These are phyloP conservation scores for Centropristis striata DNA, from an alignment of 2,113 vertebrate species.

Conservation along the genomic window DNA sequence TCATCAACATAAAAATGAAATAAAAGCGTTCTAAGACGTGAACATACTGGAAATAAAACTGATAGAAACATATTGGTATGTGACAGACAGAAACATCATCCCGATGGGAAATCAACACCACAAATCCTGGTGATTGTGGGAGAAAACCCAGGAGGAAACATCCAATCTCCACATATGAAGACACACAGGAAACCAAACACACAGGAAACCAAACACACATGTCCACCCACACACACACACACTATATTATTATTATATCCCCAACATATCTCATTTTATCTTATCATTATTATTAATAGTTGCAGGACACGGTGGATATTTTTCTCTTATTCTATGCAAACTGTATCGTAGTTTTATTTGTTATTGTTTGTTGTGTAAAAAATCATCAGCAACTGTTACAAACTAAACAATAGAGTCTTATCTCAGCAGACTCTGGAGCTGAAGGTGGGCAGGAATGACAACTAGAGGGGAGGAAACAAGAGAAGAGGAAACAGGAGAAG, in stretches of 20 bases:
- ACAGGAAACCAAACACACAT: not conserved
- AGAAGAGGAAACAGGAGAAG: too few relatives aligned
- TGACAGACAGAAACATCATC: not conserved
- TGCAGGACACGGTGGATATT: not conserved
- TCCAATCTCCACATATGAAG: not conserved
- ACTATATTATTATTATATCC: not conserved
- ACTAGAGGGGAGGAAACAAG: too few relatives aligned
- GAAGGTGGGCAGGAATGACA: too few relatives aligned
- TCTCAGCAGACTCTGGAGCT: too few relatives aligned
- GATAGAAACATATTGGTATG: not conserved
- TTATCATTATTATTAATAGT: not conserved
- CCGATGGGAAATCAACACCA: conserved; percentile 10
- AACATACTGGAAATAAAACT: not conserved
- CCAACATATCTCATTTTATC: not conserved
- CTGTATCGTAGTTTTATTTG: too few relatives aligned
- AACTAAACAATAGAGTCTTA: too few relatives aligned
- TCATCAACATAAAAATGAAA: too few relatives aligned
- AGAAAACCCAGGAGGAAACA: conserved; percentile 2
- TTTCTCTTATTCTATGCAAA: too few relatives aligned
- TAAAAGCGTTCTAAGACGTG: too few relatives aligned
- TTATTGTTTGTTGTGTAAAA: too few relatives aligned
- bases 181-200: too few relatives aligned
- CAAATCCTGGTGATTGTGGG: not conserved
- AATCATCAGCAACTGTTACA: too few relatives aligned
- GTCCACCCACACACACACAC: not conserved